Evolutionary conservation across 2,888 invertebrate genomes (phyloP).

Genomic region (Aricia artaxerxes): DNA sequence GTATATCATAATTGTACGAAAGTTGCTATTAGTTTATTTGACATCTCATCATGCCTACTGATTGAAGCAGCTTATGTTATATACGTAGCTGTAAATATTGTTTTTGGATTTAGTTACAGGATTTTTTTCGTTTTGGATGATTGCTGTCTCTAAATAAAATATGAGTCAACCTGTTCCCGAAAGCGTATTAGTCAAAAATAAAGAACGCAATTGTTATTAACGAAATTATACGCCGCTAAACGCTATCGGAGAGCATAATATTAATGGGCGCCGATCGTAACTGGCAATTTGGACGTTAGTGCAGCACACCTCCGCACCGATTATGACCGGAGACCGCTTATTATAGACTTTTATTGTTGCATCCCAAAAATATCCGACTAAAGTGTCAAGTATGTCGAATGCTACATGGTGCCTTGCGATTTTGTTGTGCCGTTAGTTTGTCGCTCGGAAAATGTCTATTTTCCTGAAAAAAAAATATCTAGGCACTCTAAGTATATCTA

Average conservation of each 20-base stretch:
- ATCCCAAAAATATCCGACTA: not conserved
- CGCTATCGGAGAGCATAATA: not conserved
- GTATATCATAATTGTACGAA: no score
- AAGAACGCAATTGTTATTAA: not conserved
- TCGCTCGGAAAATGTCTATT: no score
- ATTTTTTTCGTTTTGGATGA: not conserved
- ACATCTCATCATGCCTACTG: no score
- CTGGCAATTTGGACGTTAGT: slow-evolving; percentile 1
- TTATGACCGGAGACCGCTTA: slow-evolving; percentile 1
- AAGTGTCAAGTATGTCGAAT: not conserved
- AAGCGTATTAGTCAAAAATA: not conserved
- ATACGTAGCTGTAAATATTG: no score
- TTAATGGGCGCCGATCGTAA: not conserved
- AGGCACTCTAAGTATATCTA: no score
- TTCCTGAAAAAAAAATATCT: no score
- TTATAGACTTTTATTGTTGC: slow-evolving; percentile 1
- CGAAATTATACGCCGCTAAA: not conserved
- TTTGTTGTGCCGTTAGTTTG: no score
- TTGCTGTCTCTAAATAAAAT: not conserved
- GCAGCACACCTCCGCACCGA: not conserved
- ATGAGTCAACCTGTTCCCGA: not conserved
- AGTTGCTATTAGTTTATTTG: no score
- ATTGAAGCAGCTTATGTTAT: no score
- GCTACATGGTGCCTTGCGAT: not conserved
- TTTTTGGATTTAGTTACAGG: no score